These are phyloP conservation scores for Aphaenogaster ashmeadi DNA, from an alignment of 1,140 invertebrate species.

Conservation along the genomic window DNA sequence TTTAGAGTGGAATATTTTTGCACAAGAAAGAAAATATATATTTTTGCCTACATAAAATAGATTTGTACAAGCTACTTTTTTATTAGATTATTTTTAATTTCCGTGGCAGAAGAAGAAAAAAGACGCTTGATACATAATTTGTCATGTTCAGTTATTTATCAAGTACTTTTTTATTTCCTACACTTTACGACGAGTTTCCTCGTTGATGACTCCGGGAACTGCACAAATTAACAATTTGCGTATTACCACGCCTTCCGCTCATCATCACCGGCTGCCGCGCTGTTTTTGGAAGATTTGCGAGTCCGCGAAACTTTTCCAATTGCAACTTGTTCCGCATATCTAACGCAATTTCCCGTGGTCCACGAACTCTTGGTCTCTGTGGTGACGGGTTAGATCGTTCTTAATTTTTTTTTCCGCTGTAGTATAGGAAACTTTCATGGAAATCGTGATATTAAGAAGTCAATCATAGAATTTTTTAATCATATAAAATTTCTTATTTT, in stretches of 20 bases:
- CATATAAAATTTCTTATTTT: conserved; percentile 15
- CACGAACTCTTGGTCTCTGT: conserved; percentile 50
- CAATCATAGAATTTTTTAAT: conserved; percentile 42
- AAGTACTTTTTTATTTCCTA: conserved; percentile 17
- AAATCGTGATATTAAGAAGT: conserved; percentile 50
- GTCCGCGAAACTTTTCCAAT: conserved; percentile 68
- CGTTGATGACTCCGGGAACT: conserved; percentile 38
- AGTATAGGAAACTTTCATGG: conserved; percentile 26
- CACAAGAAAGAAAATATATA: neutral
- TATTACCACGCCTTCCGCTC: conserved; percentile 36
- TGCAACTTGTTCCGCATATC: conserved; percentile 68
- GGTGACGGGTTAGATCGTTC: conserved; percentile 48
- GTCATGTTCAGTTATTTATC: conserved; percentile 23
- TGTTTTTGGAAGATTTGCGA: conserved; percentile 70
- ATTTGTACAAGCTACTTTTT: neutral
- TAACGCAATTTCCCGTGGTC: conserved; percentile 63
- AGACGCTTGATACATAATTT: neutral
- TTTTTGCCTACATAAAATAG: neutral
- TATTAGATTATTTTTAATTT: neutral
- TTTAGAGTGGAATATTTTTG: neutral
- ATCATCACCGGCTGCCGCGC: conserved; percentile 54
- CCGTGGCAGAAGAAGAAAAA: neutral
- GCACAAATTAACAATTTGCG: conserved; percentile 69
- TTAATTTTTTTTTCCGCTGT: conserved; percentile 39
- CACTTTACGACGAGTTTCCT: conserved; percentile 16